Evolutionary conservation across 2,113 vertebrate species (phyloP), one percentile per base, ranked within the genome.

Genomic region (Colistium nudipinnis): DNA sequence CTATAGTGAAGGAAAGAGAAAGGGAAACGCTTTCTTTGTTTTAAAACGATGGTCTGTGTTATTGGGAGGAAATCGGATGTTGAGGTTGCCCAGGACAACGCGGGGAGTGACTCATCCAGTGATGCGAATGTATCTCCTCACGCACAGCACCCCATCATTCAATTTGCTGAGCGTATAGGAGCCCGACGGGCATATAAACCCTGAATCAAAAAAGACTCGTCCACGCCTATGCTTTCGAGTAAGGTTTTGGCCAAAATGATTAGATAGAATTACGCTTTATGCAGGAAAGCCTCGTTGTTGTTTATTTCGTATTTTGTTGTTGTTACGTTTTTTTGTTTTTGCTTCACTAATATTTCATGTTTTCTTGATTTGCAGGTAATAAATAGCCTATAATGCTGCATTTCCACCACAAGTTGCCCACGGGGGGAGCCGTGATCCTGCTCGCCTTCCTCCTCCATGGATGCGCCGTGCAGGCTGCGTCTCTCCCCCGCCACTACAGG

Each of bases 401-500:
- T 94, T 94, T 94, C 84, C 90, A 94, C 92, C 83, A 76, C 24
- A 95, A 95, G 92, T 80, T 86, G 64, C 91, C 89, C 71, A 70
- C 65, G 54, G 90, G 93, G 78, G 92, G 92, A 94, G 88, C 92
- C 89, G 82, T 88, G 57, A 67, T 89, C 86, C 88, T 98, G 69
- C 80, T 92, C 74, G 79, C 91, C 82, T 80, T 94, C 78, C 90
- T 96, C 82, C 89, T 94, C 57, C 77, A 94, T 20, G 82, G 90
- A 69, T 92, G 81, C 82, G 90, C 89, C 76, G 90, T 90, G 54
- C 87, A 94, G 89, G 91, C 93, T 81, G 95, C 95, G 76, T 95
- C 96, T 71, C 91, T 98, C 87, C 88, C 90, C 63, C 96, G 94
- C 76, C 93, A 94, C 90, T 95, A 95, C 81, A 93, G 95, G 88